These are phyloP conservation scores for Dasyprocta punctata DNA, from an alignment of 2,113 vertebrate species.

Conservation along the genomic window DNA sequence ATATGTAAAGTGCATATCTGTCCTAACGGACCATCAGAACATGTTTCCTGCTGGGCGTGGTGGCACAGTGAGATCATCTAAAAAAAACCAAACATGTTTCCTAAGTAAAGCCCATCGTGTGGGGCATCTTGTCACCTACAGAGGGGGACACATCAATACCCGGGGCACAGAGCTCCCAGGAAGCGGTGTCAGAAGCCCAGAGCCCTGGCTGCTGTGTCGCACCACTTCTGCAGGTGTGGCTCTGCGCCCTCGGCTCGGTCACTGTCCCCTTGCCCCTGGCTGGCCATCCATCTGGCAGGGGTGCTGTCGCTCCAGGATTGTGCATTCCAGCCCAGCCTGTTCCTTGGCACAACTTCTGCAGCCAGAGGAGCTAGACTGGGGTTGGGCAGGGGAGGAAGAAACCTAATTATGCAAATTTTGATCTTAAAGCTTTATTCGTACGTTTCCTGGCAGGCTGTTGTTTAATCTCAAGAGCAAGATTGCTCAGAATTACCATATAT, in stretches of 20 bases:
- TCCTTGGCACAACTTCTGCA: conserved; percentile 71
- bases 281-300: neutral
- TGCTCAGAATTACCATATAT: conserved; percentile 89
- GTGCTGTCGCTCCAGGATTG: neutral
- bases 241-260: neutral
- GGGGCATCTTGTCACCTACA: neutral
- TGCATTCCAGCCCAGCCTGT: neutral
- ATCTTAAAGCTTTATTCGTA: conserved; percentile 88
- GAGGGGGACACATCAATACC: neutral
- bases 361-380: conserved; percentile 68
- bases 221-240: neutral
- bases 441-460: conserved; percentile 88
- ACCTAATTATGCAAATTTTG: conserved; percentile 89
- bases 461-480: conserved; percentile 89
- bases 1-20: neutral
- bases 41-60: neutral
- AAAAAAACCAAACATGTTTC: neutral
- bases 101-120: neutral
- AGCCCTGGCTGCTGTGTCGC: neutral
- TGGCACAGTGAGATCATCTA: neutral
- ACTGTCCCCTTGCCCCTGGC: neutral
- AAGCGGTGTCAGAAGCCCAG: neutral
- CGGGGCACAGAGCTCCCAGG: neutral
- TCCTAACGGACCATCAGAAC: neutral
- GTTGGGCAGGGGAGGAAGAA: conserved; percentile 52